Evolutionary conservation across 2,888 invertebrate species (phyloP), one percentile per base, ranked within the genome.

Genomic region (Laothoe populi): DNA sequence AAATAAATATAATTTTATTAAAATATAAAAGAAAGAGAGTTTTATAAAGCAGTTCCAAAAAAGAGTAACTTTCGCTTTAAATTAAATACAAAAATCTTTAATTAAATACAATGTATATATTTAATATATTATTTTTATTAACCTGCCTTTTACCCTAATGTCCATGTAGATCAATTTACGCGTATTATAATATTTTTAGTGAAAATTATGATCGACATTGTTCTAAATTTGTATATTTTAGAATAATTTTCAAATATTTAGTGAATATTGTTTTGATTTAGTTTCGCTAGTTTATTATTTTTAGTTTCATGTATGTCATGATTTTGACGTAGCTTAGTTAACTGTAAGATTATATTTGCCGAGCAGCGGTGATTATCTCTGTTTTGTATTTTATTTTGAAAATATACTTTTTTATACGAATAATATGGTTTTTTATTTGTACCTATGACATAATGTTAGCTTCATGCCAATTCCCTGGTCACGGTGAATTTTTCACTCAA

Each of bases 161-260:
- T 4, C 31, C 35, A 19, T 53, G 53, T 53, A 53, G 53, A 53
- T 53, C 31, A 35, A 53, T 53, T 53, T 53, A 53, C 35, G 16
- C 64, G 64, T 61, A 66, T 68, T 73, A 19, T 44, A 19, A 42
- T 72, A 69, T 71, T 73, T 76, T 71, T 71, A 71, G 67, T 68
- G 64, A 73, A 78, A 74, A 68, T 79, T 82, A 86, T 86, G 85
- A 87, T 83, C 71, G 77, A 68, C 66, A 77, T 76, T 48, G 46
- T 72, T 74, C 71, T 81, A 77, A 79, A 78, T 81, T 80, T 76
- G 90, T 90, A 90, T 83, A 88, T 88, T 88, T 77, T 82, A 81
- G 84, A 83, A 76, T 70, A 82, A 83, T 79, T 79, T 60, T 26
- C 24, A 42, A n/a, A 21, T 83, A 80, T 75, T 78, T 73, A 70